Evolutionary conservation across 92 coral and sea anemone genomes (phyloP), one percentile per base, ranked within the genome.

Genomic region (Epizoanthus stellaris): DNA sequence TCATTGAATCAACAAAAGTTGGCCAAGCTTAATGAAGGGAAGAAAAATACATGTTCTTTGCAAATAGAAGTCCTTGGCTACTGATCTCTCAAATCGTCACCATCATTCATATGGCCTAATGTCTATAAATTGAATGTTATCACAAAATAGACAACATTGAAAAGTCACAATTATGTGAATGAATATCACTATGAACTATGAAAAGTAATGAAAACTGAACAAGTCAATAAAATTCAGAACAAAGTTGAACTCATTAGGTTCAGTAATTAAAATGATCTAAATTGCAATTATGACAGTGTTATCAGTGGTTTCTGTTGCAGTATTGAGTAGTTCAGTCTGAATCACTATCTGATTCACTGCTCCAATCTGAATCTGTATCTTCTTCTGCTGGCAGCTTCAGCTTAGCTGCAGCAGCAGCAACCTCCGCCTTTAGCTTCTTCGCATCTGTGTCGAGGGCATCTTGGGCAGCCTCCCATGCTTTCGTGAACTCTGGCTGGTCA

Each of bases 381-480:
- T 87, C 67, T 54, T 80, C 82, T 17, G 81, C 34, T 23, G 86
- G 81, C 75, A 87, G 77, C 77, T 81, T 87, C 76, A 88, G 54
- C 70, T 67, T 70, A 30, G 86, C 88, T 61, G 42, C 89, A 36
- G 92, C 86, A 61, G 69, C 43, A 47, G 80, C 92, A 45, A 89
- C 17, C 61, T 85, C 91, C 42, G 77, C 85, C 64, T 84, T 75
- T 47, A 79, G 83, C 68, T 62, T 56, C 70, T 83, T 64, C 70
- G 82, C 88, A 19, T 85, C 89, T 59, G 70, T 73, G 43, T 85
- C 92, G 15, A 84, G 68, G 63, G 92, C 86, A 66, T 20, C 64
- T 49, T 80, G 80, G 7, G 89, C 92, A 1, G 85, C 81, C 77
- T 82, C 85, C 89, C 92, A 89, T 67, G 59, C 81, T 38, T 80